A percentile compares a stretch with the other conserved stretches of the same genome.
These are phyloP conservation scores for Pithecia hirsuta DNA, from an alignment of 2,797 vertebrate species.

Conservation along the genomic window DNA sequence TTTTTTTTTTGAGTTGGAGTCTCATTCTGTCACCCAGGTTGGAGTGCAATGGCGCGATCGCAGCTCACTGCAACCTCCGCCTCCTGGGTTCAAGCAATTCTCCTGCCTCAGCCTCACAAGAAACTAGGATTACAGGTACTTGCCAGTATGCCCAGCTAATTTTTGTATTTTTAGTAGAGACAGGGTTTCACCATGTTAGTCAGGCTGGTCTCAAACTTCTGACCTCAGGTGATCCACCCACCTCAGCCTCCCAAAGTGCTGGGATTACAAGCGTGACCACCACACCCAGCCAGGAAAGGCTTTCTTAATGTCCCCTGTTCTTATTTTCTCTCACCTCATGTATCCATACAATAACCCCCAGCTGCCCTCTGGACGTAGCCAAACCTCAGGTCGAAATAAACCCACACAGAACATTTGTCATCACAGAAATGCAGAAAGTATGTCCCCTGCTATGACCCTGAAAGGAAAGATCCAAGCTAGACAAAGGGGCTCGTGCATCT, in stretches of 20 bases:
- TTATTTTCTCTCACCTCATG: background rate
- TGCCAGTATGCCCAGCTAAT: background rate
- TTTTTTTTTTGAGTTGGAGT: background rate
- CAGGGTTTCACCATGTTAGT: background rate
- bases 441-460: background rate
- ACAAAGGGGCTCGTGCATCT: background rate
- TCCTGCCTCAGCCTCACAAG: background rate
- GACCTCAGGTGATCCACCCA: background rate
- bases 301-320: background rate
- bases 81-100: background rate
- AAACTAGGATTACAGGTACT: background rate
- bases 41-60: background rate
- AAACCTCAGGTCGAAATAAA: background rate
- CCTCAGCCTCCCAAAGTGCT: background rate
- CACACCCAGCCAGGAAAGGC: background rate
- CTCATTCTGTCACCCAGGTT: background rate
- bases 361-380: background rate
- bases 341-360: background rate
- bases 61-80: background rate
- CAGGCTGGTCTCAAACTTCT: background rate
- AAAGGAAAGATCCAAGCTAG: background rate
- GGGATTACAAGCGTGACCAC: background rate
- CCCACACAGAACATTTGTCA: background rate
- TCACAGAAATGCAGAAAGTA: background rate
- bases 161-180: background rate